phyloP scores from a whole-genome alignment of 2,113 vertebrate species.

The Lontra canadensis region DNA sequence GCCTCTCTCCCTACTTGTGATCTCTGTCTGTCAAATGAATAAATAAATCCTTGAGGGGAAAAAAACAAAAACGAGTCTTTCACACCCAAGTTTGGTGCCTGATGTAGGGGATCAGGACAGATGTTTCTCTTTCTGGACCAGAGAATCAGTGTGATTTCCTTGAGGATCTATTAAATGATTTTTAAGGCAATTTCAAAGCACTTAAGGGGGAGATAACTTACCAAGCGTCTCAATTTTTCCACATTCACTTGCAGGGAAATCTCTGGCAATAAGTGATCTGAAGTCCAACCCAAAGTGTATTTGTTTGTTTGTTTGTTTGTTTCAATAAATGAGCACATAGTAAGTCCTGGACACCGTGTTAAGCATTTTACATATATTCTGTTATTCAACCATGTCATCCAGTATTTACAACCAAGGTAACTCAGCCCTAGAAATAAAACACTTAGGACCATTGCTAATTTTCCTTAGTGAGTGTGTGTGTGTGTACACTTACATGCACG shows the following conservation, averaged over 20 bases:
- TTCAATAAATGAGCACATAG: not conserved
- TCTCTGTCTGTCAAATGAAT: too few relatives aligned
- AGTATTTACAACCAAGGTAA: not conserved
- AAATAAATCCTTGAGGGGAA: too few relatives aligned
- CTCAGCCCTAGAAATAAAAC: not conserved
- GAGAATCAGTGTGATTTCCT: not conserved
- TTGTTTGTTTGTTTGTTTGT: not conserved
- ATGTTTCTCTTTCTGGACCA: not conserved
- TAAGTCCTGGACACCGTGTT: not conserved
- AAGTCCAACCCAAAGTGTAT: not conserved
- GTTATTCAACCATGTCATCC: not conserved
- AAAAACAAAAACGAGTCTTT: not conserved
- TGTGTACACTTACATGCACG: too few relatives aligned
- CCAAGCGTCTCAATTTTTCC: not conserved
- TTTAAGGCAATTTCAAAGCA: not conserved
- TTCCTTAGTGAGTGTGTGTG: not conserved
- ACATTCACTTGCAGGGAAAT: not conserved
- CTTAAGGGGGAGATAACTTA: not conserved
- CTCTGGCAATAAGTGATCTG: not conserved
- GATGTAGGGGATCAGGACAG: not conserved
- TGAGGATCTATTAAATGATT: not conserved
- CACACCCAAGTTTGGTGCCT: not conserved
- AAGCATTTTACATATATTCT: not conserved
- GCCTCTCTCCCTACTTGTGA: too few relatives aligned
- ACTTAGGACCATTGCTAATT: not conserved